phyloP scores from a whole-genome alignment of 1,140 invertebrate species.

The Amphibalanus amphitrite region DNA sequence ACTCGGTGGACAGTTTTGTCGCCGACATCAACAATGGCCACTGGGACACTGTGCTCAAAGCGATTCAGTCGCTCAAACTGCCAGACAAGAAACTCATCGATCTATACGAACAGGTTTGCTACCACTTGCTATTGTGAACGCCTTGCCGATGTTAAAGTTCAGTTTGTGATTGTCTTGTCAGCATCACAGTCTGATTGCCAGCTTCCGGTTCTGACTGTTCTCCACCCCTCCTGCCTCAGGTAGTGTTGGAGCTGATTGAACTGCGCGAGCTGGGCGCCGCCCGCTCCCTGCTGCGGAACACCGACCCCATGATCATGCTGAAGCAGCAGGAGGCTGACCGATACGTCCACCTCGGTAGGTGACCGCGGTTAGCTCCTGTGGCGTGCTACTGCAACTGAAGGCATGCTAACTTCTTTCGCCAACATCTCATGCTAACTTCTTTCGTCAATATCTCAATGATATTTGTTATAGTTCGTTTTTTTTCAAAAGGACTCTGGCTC shows the following conservation, averaged over 20 bases:
- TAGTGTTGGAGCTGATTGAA: slow-evolving; percentile 97
- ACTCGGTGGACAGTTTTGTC: slow-evolving; percentile 95
- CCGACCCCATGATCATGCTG: slow-evolving; percentile 98
- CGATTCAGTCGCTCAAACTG: slow-evolving; percentile 89
- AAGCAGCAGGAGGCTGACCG: slow-evolving; percentile 87
- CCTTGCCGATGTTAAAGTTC: no score
- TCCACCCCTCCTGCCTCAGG: slow-evolving; percentile 47
- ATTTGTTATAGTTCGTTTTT: no score
- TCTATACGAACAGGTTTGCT: slow-evolving; percentile 88
- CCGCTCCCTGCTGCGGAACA: slow-evolving; percentile 80
- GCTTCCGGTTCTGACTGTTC: no score
- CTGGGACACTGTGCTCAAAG: slow-evolving; percentile 97
- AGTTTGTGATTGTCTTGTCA: no score
- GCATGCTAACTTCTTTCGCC: no score
- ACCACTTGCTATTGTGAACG: no score
- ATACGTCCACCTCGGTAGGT: slow-evolving; percentile 18
- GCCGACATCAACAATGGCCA: slow-evolving; percentile 96
- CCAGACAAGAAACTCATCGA: slow-evolving; percentile 98
- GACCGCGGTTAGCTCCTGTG: slow-evolving; percentile 7
- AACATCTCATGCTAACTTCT: no score
- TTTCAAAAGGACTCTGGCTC: no score
- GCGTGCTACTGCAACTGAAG: no score
- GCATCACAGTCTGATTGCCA: no score
- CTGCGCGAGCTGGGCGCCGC: slow-evolving; percentile 94
- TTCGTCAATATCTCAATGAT: no score